Conservation (phyloP, 2,113 vertebrate genomes). For the Gila orcuttii region DNA sequence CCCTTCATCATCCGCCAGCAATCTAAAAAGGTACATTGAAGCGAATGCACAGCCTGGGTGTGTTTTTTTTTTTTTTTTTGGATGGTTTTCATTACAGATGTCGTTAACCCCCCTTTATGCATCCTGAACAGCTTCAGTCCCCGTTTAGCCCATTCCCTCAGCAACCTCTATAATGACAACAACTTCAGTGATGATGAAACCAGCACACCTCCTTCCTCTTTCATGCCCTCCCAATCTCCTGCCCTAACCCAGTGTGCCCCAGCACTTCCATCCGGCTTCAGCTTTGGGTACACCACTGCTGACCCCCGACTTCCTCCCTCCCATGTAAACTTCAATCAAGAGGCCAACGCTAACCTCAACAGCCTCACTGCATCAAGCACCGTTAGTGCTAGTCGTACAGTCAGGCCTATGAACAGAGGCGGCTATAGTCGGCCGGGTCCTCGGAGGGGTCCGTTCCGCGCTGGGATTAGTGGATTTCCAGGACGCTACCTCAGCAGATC, state of each 20-base stretch:
- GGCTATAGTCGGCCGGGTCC: conserved; percentile 62
- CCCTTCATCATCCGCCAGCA: conserved; percentile 42
- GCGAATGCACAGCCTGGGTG: background rate
- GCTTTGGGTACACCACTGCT: conserved; percentile 71
- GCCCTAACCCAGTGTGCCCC: conserved; percentile 55
- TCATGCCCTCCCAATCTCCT: conserved; percentile 47
- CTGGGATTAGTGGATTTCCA: conserved; percentile 73
- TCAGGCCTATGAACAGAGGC: conserved; percentile 66
- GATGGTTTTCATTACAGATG: background rate
- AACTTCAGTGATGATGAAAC: conserved; percentile 76
- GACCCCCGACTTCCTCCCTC: conserved; percentile 66
- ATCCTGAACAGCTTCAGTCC: conserved; percentile 78
- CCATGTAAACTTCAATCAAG: conserved; percentile 69
- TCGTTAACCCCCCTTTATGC: conserved; percentile 5
- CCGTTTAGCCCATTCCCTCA: conserved; percentile 85
- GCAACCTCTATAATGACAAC: conserved; percentile 80
- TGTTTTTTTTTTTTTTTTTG: too few species aligned
- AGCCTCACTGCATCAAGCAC: background rate
- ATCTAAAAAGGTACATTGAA: conserved; percentile 43
- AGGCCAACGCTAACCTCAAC: conserved; percentile 81
- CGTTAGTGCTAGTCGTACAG: background rate
- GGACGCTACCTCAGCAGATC: conserved; percentile 80
- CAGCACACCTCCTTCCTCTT: conserved; percentile 58
- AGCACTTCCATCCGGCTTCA: conserved; percentile 72
- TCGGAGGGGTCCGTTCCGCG: conserved; percentile 65